phyloP scores from a whole-genome alignment of 2,797 vertebrate species.

The Xenentodon cancila region DNA sequence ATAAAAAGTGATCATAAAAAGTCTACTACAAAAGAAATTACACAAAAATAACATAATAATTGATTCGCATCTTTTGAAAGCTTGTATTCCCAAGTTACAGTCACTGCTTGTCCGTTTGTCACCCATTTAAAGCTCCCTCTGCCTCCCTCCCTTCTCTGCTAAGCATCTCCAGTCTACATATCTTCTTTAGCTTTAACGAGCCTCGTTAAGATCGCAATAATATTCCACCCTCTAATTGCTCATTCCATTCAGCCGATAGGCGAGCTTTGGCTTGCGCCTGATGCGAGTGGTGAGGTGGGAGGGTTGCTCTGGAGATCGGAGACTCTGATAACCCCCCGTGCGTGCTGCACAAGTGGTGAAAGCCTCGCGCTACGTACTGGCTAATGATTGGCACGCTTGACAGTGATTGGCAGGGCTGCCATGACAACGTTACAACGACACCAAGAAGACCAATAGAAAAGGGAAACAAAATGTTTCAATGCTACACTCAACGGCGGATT shows the following conservation, averaged over 20 bases:
- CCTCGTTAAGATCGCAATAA: slow-evolving; percentile 92
- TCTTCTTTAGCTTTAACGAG: slow-evolving; percentile 90
- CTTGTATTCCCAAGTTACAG: slow-evolving; percentile 72
- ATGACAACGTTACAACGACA: slow-evolving; percentile 99
- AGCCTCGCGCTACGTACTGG: slow-evolving; percentile 95
- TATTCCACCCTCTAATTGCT: slow-evolving; percentile 94
- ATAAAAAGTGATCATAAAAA: slow-evolving; percentile 78
- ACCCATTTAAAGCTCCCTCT: slow-evolving; percentile 76
- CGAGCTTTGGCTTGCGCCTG: slow-evolving; percentile 87
- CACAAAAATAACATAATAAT: slow-evolving; percentile 84
- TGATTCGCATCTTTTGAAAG: slow-evolving; percentile 83
- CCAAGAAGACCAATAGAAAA: slow-evolving; percentile 99
- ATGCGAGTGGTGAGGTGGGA: slow-evolving; percentile 87
- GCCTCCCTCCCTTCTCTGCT: slow-evolving; percentile 61
- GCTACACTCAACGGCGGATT: slow-evolving; percentile 99
- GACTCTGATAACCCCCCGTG: slow-evolving; percentile 86
- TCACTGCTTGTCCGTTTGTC: slow-evolving; percentile 82
- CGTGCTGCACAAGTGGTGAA: slow-evolving; percentile 92
- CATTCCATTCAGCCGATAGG: slow-evolving; percentile 93
- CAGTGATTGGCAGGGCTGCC: slow-evolving; percentile 99
- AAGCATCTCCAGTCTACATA: slow-evolving; percentile 84
- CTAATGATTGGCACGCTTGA: slow-evolving; percentile 99
- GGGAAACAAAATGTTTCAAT: slow-evolving; percentile 99
- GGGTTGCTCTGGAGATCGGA: slow-evolving; percentile 85
- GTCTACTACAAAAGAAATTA: slow-evolving; percentile 69